A percentile compares a stretch with the other conserved stretches of the same genome.
These are phyloP conservation scores for Lagodon rhomboides DNA, from an alignment of 2,797 vertebrate species.

Conservation along the genomic window DNA sequence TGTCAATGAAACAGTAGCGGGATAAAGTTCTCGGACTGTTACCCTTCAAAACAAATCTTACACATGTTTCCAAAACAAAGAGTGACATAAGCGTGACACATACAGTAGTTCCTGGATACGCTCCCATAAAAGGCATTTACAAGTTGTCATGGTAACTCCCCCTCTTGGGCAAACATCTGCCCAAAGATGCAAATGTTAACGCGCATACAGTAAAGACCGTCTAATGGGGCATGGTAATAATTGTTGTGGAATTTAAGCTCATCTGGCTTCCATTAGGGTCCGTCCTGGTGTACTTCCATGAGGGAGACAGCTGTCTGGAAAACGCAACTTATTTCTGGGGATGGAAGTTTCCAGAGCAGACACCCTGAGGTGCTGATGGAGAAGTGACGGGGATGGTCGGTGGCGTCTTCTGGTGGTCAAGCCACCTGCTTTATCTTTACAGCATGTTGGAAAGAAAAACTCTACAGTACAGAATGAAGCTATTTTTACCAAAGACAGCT, in stretches of 20 bases:
- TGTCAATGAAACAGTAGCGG: background rate
- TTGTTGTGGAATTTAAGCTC: conserved; percentile 70
- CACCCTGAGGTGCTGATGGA: conserved; percentile 55
- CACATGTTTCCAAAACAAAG: conserved; percentile 26
- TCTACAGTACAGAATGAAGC: background rate
- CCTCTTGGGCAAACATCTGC: conserved; percentile 39
- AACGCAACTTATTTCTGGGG: conserved; percentile 53
- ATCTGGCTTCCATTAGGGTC: conserved; percentile 77
- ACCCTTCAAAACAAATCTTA: conserved; percentile 35
- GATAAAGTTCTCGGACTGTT: background rate
- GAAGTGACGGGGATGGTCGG: conserved; percentile 21
- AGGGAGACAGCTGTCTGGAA: conserved; percentile 71
- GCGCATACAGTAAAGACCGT: conserved; percentile 54
- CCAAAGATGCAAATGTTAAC: conserved; percentile 43
- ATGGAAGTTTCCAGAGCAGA: conserved; percentile 72
- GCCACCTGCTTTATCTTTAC: conserved; percentile 49
- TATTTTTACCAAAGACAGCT: background rate
- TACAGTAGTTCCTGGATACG: conserved; percentile 57
- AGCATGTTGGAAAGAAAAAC: background rate
- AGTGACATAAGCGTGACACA: conserved; percentile 56
- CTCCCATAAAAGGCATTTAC: conserved; percentile 45
- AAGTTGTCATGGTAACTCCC: conserved; percentile 58
- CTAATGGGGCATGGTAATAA: conserved; percentile 70
- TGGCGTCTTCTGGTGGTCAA: conserved; percentile 25
- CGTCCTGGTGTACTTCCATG: conserved; percentile 61